A percentile compares a stretch with the other conserved stretches of the same genome.
phyloP scores from a whole-genome alignment of 2,113 vertebrate genomes.

The Tetrao urogallus region DNA sequence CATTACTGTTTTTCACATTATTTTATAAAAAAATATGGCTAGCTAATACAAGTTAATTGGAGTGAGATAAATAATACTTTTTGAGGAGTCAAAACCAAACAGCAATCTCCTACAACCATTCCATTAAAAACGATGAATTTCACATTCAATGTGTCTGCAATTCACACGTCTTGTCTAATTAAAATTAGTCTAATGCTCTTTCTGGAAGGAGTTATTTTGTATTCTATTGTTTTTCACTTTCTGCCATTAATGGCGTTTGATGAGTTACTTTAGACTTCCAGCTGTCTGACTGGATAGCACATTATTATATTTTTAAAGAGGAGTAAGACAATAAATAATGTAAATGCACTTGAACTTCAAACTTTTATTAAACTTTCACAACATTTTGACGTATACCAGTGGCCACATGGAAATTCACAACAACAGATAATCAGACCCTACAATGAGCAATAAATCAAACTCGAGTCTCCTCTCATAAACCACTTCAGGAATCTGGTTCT shows the following conservation, averaged over 20 bases:
- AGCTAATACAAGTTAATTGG: not conserved
- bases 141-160: not conserved
- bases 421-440: conserved; percentile 17
- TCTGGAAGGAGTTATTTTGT: not conserved
- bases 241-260: not conserved
- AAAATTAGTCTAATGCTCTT: not conserved
- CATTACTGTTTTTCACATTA: not conserved
- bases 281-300: not conserved
- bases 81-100: not conserved
- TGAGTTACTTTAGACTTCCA: not conserved
- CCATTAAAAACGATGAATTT: not conserved
- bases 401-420: conserved; percentile 22
- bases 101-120: not conserved
- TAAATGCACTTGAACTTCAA: not conserved
- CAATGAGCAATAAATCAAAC: conserved; percentile 22
- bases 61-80: not conserved
- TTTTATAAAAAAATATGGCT: not conserved
- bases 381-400: not conserved
- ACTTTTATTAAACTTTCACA: conserved; percentile 35
- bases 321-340: conserved; percentile 32
- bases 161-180: not conserved
- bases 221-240: not conserved
- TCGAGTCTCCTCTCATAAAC: not conserved
- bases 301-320: conserved; percentile 18
- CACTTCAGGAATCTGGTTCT: not conserved